Conservation (phyloP, 2,113 vertebrate genomes). For the Crotalus horridus region DNA sequence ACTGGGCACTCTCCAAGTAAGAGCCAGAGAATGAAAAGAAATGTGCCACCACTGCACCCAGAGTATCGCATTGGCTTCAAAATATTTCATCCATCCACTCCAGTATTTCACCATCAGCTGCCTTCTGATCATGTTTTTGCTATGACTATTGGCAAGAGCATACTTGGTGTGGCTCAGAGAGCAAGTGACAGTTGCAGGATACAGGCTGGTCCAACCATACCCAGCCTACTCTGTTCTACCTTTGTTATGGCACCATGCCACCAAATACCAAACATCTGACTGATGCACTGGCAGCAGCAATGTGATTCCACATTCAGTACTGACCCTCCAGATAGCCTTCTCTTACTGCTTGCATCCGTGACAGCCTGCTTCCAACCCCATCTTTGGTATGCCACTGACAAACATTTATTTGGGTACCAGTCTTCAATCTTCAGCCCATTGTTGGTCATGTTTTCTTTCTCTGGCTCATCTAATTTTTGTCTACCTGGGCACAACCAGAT, state of each 20-base stretch:
- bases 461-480: background rate
- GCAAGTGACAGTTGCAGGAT: background rate
- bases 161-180: background rate
- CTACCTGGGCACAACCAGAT: background rate
- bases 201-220: background rate
- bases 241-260: background rate
- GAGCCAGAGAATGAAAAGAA: background rate
- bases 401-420: background rate
- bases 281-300: background rate
- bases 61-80: background rate
- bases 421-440: too few species aligned
- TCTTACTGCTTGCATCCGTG: background rate
- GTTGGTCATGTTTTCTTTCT: background rate
- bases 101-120: background rate
- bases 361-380: background rate
- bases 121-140: background rate
- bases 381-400: background rate
- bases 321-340: background rate
- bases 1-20: background rate
- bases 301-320: background rate
- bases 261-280: background rate
- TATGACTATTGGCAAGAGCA: background rate
- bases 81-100: background rate
- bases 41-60: background rate
- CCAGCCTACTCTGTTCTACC: background rate